Percentiles rank a stretch among this genome's conserved stretches.
These are phyloP conservation scores for Callimorpha dominula DNA, from an alignment of 2,888 invertebrate genomes.

Conservation along the genomic window DNA sequence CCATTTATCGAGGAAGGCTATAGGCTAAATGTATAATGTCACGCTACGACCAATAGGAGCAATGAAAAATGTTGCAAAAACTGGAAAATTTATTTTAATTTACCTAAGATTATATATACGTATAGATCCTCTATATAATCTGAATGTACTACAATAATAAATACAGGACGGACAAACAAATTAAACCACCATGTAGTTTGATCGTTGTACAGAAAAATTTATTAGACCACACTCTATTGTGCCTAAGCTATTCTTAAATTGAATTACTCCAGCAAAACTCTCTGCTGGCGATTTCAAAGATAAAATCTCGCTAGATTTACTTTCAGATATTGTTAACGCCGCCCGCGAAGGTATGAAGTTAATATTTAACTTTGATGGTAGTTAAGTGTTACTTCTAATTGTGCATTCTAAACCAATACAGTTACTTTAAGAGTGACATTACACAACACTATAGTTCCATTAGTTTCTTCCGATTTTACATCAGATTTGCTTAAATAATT, in stretches of 20 bases:
- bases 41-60: no score
- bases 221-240: neutral
- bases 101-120: no score
- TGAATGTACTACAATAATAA: neutral
- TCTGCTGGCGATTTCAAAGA: neutral
- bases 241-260: neutral
- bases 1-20: no score
- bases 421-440: slow-evolving; percentile 26
- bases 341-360: neutral
- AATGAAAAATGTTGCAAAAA: no score
- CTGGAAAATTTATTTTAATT: no score
- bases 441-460: slow-evolving; percentile 29
- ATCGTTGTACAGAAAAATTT: neutral
- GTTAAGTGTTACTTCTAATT: slow-evolving; percentile 8
- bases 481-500: slow-evolving; percentile 40
- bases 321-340: slow-evolving; percentile 8
- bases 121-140: no score
- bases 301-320: slow-evolving; percentile 13
- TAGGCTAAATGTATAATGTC: no score
- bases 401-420: slow-evolving; percentile 7
- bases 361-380: slow-evolving; percentile 1
- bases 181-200: neutral
- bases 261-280: slow-evolving; percentile 5
- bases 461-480: neutral
- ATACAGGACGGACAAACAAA: neutral